A percentile compares a stretch with the other conserved stretches of the same genome.
These are phyloP conservation scores for Dynastes maya DNA, from an alignment of 2,888 invertebrate species.

Conservation along the genomic window DNA sequence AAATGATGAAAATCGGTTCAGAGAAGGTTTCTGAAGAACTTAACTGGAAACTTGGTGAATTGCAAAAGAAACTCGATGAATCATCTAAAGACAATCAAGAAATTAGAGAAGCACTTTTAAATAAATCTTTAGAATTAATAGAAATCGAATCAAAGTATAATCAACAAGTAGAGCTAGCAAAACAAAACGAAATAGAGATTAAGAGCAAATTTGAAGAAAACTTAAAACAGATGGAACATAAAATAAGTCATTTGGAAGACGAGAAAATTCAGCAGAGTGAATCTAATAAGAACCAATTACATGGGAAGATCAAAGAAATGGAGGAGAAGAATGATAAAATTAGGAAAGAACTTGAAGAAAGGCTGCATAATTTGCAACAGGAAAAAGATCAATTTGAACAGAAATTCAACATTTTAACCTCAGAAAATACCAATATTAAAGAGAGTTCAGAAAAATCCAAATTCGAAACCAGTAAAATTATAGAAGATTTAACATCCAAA, in stretches of 20 bases:
- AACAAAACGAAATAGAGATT: constrained; percentile 51
- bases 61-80: constrained; percentile 55
- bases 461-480: constrained; percentile 47
- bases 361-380: neutral
- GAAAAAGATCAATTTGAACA: constrained; percentile 25
- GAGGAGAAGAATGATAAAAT: constrained; percentile 41
- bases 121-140: constrained; percentile 58
- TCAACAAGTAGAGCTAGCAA: constrained; percentile 69
- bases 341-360: constrained; percentile 43
- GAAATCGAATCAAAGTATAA: constrained; percentile 64
- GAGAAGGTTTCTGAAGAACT: constrained; percentile 72
- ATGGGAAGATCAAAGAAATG: constrained; percentile 53
- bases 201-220: constrained; percentile 50
- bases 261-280: constrained; percentile 72
- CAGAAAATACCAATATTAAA: constrained; percentile 51
- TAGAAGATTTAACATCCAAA: constrained; percentile 70
- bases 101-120: constrained; percentile 56
- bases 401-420: constrained; percentile 47
- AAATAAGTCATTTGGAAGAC: constrained; percentile 70
- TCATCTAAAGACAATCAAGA: constrained; percentile 56
- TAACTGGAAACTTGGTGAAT: constrained; percentile 12
- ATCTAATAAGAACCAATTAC: constrained; percentile 57
- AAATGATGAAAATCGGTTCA: constrained; percentile 67
- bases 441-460: constrained; percentile 47
- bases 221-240: constrained; percentile 64